Percentiles rank a stretch among this genome's conserved stretches.
Conservation (phyloP, 2,888 invertebrate species). For the Eurytoma californica region DNA sequence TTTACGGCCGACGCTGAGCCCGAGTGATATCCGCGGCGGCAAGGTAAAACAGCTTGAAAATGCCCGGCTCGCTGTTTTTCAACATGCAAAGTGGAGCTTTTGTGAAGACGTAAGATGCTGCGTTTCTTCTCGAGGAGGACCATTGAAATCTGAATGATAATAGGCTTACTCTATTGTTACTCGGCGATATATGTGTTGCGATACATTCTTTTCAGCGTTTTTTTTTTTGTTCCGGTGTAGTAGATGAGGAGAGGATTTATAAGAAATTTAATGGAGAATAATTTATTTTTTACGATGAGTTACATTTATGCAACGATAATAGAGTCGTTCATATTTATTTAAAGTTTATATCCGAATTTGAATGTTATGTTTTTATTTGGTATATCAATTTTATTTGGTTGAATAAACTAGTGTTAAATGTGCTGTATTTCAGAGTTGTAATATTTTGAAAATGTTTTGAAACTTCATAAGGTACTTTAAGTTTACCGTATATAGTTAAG, state of each 20-base stretch:
- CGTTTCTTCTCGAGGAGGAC: background rate
- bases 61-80: constrained; percentile 10
- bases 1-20: constrained; percentile 26
- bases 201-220: background rate
- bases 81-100: background rate
- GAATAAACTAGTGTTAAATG: background rate
- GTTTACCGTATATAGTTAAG: background rate
- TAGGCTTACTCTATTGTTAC: background rate
- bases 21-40: constrained; percentile 22
- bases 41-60: constrained; percentile 3
- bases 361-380: constrained; percentile 2
- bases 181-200: constrained; percentile 6
- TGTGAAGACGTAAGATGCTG: background rate
- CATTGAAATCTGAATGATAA: constrained; percentile 34
- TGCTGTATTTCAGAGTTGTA: constrained; percentile 7
- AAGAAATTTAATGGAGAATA: too few relatives aligned
- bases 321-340: background rate
- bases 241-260: too few relatives aligned
- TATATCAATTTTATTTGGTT: constrained; percentile 10
- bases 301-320: too few relatives aligned
- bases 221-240: too few relatives aligned
- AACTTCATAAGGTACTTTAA: constrained; percentile 8
- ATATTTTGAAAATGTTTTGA: constrained; percentile 20
- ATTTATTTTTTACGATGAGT: too few relatives aligned
- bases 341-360: background rate